phyloP scores from a whole-genome alignment of 2,113 vertebrate genomes.

The Orientallactaga bullata region DNA sequence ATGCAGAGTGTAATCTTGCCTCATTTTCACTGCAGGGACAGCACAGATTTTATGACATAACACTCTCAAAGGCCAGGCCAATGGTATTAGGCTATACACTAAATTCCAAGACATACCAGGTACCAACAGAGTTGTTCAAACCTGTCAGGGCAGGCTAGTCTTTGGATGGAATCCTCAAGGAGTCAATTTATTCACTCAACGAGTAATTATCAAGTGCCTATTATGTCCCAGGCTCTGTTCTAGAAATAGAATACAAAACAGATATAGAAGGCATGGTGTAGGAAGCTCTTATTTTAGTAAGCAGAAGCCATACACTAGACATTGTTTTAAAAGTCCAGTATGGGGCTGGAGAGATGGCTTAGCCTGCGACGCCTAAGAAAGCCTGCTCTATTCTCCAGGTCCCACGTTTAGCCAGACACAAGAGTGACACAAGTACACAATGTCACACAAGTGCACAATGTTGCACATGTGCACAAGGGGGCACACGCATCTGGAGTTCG shows the following conservation, averaged over 20 bases:
- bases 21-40: not conserved
- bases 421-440: too few species aligned
- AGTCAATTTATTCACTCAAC: not conserved
- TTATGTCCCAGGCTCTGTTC: not conserved
- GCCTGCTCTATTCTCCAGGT: too few species aligned
- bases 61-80: not conserved
- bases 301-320: not conserved
- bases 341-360: too few species aligned
- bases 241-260: accelerated
- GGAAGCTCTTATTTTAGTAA: not conserved
- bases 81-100: not conserved
- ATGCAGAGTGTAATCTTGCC: not conserved
- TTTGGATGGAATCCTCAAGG: not conserved
- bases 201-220: not conserved
- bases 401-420: too few species aligned
- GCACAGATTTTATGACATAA: not conserved
- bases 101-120: not conserved
- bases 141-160: not conserved
- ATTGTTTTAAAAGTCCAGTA: not conserved
- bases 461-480: too few species aligned
- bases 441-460: too few species aligned
- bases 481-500: too few species aligned
- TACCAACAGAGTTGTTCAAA: not conserved
- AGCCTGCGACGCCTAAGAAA: too few species aligned
- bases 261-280: too few species aligned